phyloP scores from a whole-genome alignment of 2,888 invertebrate species.

The Pegoplata infirma region DNA sequence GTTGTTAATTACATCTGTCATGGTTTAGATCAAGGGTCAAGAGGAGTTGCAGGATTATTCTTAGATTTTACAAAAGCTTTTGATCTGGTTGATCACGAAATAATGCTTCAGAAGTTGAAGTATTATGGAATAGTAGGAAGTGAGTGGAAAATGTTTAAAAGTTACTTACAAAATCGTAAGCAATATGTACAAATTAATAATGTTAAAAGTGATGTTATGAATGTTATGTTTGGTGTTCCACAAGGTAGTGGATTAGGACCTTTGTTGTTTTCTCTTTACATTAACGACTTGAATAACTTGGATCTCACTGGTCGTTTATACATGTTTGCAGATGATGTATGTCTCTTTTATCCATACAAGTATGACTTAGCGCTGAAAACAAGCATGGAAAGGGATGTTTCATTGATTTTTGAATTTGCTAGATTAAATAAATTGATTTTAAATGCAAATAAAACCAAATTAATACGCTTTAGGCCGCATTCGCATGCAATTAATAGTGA shows the following conservation, averaged over 20 bases:
- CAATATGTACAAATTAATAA: not conserved
- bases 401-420: too few relatives aligned
- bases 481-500: not conserved
- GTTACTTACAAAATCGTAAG: not conserved
- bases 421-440: too few relatives aligned
- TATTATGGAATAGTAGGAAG: not conserved
- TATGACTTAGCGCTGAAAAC: too few relatives aligned
- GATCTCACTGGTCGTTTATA: too few relatives aligned
- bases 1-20: not conserved
- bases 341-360: too few relatives aligned
- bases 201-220: not conserved
- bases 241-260: too few relatives aligned
- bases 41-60: not conserved
- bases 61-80: constrained; percentile 11
- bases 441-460: too few relatives aligned
- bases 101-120: not conserved
- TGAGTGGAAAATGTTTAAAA: not conserved
- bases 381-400: too few relatives aligned
- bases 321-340: too few relatives aligned
- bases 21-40: not conserved
- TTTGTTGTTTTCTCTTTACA: not conserved
- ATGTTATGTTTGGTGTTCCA: not conserved
- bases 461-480: too few relatives aligned
- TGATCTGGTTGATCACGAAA: not conserved
- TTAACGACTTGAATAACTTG: too few relatives aligned